A percentile compares a stretch with the other conserved stretches of the same genome.
Conservation (phyloP, 2,113 vertebrate genomes). For the Gracilinanus agilis region DNA sequence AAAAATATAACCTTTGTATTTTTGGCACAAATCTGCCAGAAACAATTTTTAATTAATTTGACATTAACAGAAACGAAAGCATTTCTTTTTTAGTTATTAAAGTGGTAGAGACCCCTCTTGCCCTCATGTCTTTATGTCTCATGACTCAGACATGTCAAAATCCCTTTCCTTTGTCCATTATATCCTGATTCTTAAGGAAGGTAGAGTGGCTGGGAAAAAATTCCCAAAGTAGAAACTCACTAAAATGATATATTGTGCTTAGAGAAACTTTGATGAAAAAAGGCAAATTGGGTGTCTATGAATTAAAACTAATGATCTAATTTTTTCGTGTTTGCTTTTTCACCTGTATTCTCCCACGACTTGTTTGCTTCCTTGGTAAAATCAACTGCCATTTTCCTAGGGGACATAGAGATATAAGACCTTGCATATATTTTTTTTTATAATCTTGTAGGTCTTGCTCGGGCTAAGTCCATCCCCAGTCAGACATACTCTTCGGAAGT, state of each 20-base stretch:
- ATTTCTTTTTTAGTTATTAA: not conserved
- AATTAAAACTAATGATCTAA: not conserved
- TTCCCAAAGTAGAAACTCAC: not conserved
- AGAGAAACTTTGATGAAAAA: not conserved
- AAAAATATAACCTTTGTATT: not conserved
- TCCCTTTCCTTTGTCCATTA: not conserved
- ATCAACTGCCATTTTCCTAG: not conserved
- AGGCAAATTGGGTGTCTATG: not conserved
- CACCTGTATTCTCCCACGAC: not conserved
- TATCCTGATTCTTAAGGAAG: not conserved
- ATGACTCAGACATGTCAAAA: not conserved
- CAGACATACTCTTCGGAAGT: conserved; percentile 93
- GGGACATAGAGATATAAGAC: not conserved
- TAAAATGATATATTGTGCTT: not conserved
- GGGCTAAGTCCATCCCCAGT: conserved; percentile 91
- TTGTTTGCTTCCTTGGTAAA: not conserved
- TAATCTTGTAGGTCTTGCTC: conserved; percentile 88
- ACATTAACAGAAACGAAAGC: not conserved
- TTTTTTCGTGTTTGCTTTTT: conserved; percentile 14
- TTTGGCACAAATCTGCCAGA: not conserved
- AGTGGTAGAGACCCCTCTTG: not conserved
- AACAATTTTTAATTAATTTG: not conserved
- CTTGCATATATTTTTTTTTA: conserved; percentile 7
- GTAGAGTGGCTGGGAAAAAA: not conserved
- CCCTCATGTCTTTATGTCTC: not conserved